These are phyloP conservation scores for Philonicus albiceps DNA, from an alignment of 2,888 invertebrate genomes.

Conservation along the genomic window DNA sequence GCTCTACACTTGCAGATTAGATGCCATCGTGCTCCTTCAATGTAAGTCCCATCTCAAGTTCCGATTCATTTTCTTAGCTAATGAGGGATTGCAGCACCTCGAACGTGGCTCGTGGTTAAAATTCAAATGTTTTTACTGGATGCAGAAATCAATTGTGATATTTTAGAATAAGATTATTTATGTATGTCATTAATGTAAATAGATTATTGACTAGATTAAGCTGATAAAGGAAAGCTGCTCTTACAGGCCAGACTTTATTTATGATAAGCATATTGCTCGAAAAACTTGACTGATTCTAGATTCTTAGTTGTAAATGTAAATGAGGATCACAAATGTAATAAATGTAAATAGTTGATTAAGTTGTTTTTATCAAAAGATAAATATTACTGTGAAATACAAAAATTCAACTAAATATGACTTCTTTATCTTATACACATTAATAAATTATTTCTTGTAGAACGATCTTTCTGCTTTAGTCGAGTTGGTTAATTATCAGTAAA, in stretches of 20 bases:
- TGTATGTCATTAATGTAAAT: neutral
- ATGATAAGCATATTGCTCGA: neutral
- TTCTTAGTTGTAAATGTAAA: neutral
- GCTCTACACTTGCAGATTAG: neutral
- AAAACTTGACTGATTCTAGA: slow-evolving; percentile 5
- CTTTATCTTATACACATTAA: neutral
- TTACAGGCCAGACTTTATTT: neutral
- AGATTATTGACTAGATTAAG: neutral
- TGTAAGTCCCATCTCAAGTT: neutral
- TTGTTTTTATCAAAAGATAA: neutral
- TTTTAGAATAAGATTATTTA: slow-evolving; percentile 13
- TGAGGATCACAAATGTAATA: slow-evolving; percentile 1
- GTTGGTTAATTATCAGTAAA: too few relatives aligned
- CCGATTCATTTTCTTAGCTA: neutral
- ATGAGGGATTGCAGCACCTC: neutral
- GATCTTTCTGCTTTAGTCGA: too few relatives aligned
- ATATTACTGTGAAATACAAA: neutral
- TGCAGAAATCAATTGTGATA: slow-evolving; percentile 14
- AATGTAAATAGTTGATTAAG: neutral
- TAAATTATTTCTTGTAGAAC: neutral
- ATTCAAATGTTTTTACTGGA: neutral
- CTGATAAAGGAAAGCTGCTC: neutral
- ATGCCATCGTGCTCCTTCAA: neutral
- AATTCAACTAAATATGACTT: neutral
- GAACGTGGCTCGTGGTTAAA: neutral